These are phyloP conservation scores for Mus spretus DNA, from an alignment of 2,797 vertebrate species.

Conservation along the genomic window DNA sequence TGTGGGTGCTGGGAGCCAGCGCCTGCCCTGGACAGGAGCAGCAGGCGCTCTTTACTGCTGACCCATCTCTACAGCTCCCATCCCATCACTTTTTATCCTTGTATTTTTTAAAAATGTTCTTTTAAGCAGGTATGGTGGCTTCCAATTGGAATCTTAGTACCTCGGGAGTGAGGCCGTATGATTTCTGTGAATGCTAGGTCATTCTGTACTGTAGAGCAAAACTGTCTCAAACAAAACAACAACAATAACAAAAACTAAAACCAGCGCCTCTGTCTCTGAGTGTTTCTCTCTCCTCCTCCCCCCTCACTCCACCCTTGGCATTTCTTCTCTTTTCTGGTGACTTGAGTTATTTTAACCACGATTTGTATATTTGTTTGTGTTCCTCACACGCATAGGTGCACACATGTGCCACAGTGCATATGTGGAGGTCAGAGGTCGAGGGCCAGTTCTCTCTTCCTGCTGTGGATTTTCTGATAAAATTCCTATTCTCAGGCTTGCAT, in stretches of 20 bases:
- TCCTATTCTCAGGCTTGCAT: background rate
- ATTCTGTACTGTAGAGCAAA: background rate
- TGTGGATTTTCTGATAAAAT: background rate
- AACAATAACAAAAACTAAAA: too few relatives aligned
- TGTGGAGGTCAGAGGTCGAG: background rate
- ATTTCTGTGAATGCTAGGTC: too few relatives aligned
- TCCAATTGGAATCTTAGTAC: background rate
- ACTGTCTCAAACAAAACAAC: background rate
- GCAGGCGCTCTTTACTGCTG: background rate
- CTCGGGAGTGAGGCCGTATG: background rate
- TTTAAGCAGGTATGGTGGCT: background rate
- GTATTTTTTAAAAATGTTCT: background rate
- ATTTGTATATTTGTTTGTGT: background rate
- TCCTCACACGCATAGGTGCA: background rate
- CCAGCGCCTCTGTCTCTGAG: background rate
- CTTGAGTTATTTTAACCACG: background rate
- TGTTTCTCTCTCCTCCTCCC: background rate
- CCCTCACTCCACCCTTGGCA: background rate
- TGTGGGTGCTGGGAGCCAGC: background rate
- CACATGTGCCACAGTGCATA: background rate
- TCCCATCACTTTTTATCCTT: background rate
- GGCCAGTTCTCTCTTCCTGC: too few relatives aligned
- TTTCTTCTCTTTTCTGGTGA: background rate
- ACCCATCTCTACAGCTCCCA: background rate
- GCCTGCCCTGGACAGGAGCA: too few relatives aligned